Evolutionary conservation across 1,140 invertebrate species (phyloP).

Genomic region (Diploscapter pachys): DNA sequence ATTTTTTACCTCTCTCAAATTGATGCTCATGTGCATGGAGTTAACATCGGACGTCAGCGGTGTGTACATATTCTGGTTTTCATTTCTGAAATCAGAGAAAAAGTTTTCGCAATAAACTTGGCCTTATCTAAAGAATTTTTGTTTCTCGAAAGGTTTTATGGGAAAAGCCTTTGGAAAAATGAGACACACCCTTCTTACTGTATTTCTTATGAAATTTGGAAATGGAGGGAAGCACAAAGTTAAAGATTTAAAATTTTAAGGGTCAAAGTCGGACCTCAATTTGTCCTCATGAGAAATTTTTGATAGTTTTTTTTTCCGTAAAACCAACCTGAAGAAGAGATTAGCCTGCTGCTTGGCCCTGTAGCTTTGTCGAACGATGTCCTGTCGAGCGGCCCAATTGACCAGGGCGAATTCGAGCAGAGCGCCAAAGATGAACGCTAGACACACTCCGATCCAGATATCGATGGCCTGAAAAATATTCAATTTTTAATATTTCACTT

Average conservation of each 20-base stretch:
- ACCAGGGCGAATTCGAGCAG: slow-evolving; percentile 90
- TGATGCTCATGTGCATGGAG: too few relatives aligned
- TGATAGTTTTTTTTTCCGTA: not conserved
- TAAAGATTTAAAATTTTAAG: slow-evolving; percentile 20
- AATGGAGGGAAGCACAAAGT: too few relatives aligned
- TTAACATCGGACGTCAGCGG: too few relatives aligned
- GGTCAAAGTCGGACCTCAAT: slow-evolving; percentile 10
- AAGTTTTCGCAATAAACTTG: too few relatives aligned
- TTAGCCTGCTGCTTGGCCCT: slow-evolving; percentile 9
- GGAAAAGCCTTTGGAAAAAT: not conserved
- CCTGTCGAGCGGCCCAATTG: slow-evolving; percentile 89
- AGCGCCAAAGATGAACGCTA: slow-evolving; percentile 94
- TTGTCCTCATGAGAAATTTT: slow-evolving; percentile 8
- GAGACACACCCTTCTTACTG: not conserved
- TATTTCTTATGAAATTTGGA: slow-evolving; percentile 1
- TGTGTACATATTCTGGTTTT: too few relatives aligned
- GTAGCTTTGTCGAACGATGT: slow-evolving; percentile 70
- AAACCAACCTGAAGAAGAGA: slow-evolving; percentile 14
- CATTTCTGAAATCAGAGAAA: too few relatives aligned
- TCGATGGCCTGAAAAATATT: slow-evolving; percentile 70
- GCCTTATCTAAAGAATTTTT: too few relatives aligned
- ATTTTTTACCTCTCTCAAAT: too few relatives aligned
- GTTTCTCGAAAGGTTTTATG: too few relatives aligned
- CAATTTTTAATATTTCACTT: not conserved
- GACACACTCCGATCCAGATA: slow-evolving; percentile 92